Percentiles rank a stretch among this genome's conserved stretches.
These are phyloP conservation scores for Trilocha varians DNA, from an alignment of 2,888 invertebrate genomes.

Conservation along the genomic window DNA sequence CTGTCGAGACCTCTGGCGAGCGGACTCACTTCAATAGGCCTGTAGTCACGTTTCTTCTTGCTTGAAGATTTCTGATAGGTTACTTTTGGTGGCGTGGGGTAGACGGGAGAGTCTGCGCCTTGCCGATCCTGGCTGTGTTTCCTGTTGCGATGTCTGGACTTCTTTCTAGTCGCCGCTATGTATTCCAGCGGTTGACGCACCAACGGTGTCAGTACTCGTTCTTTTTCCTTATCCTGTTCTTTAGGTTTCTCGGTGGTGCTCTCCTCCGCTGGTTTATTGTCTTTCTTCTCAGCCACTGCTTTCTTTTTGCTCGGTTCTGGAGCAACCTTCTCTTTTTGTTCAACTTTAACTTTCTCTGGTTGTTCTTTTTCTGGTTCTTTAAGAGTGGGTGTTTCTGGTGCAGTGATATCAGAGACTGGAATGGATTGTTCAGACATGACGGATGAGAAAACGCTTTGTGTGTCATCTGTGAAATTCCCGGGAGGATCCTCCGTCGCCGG, in stretches of 20 bases:
- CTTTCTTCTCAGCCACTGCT: slow-evolving; percentile 41
- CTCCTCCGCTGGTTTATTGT: slow-evolving; percentile 46
- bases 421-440: slow-evolving; percentile 82
- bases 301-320: slow-evolving; percentile 43
- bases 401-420: slow-evolving; percentile 78
- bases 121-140: slow-evolving; percentile 76
- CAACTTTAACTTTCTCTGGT: slow-evolving; percentile 12
- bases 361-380: slow-evolving; percentile 67
- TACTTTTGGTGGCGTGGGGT: slow-evolving; percentile 78
- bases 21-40: slow-evolving; percentile 70
- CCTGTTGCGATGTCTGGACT: slow-evolving; percentile 77
- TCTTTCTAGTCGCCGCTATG: slow-evolving; percentile 80
- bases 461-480: slow-evolving; percentile 79
- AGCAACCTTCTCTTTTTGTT: slow-evolving; percentile 4
- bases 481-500: slow-evolving; percentile 78
- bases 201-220: slow-evolving; percentile 75
- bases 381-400: slow-evolving; percentile 67
- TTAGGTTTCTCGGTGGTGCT: slow-evolving; percentile 38
- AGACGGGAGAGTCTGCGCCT: slow-evolving; percentile 79
- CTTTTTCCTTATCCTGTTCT: slow-evolving; percentile 43
- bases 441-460: slow-evolving; percentile 83
- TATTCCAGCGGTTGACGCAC: slow-evolving; percentile 84
- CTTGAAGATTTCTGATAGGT: slow-evolving; percentile 71
- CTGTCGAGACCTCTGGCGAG: slow-evolving; percentile 49
- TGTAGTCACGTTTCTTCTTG: slow-evolving; percentile 74